phyloP scores from a whole-genome alignment of 2,888 invertebrate species.

The Hedya salicella region DNA sequence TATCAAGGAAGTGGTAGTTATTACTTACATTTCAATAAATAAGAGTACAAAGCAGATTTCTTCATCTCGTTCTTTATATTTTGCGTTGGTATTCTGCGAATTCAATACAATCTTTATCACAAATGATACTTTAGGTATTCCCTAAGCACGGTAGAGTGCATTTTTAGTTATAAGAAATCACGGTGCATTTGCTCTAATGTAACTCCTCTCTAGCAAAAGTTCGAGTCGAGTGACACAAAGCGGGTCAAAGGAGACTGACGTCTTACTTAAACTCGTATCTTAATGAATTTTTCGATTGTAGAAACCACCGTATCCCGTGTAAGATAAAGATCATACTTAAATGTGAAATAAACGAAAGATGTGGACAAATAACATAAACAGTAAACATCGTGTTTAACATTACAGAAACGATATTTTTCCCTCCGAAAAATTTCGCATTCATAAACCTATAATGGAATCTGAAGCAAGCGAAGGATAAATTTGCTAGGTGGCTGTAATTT shows the following conservation, averaged over 20 bases:
- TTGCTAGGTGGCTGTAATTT: neutral
- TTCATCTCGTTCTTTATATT: neutral
- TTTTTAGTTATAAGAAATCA: constrained; percentile 24
- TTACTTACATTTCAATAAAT: too few relatives aligned
- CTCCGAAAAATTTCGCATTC: constrained; percentile 5
- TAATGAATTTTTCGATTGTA: too few relatives aligned
- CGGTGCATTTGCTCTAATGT: constrained; percentile 22
- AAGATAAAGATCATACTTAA: neutral
- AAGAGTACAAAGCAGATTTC: neutral
- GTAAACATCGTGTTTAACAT: neutral
- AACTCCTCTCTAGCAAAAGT: constrained; percentile 18
- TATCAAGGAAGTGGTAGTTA: too few relatives aligned
- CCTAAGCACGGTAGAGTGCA: constrained; percentile 18
- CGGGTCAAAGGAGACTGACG: neutral
- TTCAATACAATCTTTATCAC: constrained; percentile 1
- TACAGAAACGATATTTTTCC: constrained; percentile 6
- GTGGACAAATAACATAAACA: neutral
- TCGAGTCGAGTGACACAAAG: constrained; percentile 23
- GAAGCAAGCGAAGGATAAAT: neutral
- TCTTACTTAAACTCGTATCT: constrained; percentile 3
- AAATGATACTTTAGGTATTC: constrained; percentile 13
- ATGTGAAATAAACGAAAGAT: neutral
- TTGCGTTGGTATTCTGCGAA: neutral
- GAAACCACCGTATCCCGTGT: neutral
- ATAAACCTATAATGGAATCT: neutral